These are phyloP conservation scores for Choristoneura fumiferana DNA, from an alignment of 1,140 invertebrate genomes.

Conservation along the genomic window DNA sequence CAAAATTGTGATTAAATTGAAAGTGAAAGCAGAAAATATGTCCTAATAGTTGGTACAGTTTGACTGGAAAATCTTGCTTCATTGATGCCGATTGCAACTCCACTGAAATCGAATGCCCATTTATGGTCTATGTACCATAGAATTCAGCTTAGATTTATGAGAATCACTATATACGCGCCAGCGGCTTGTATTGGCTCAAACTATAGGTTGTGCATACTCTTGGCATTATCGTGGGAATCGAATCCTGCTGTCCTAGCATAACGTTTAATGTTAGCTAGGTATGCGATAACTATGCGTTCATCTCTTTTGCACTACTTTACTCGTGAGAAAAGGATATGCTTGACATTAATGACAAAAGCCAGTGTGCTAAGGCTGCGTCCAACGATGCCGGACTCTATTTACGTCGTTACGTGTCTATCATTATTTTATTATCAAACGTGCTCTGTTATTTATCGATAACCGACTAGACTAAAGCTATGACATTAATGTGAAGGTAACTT, in stretches of 20 bases:
- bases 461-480: conserved; percentile 36
- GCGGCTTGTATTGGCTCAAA: neutral
- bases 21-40: conserved; percentile 10
- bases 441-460: conserved; percentile 40
- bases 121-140: neutral
- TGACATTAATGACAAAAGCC: no score
- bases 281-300: no score
- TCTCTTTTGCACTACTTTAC: no score
- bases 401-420: conserved; percentile 28
- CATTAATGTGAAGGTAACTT: conserved; percentile 51
- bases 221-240: conserved; percentile 12
- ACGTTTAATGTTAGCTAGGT: no score
- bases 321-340: no score
- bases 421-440: conserved; percentile 45
- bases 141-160: conserved; percentile 6
- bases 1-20: neutral
- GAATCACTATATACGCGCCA: neutral
- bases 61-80: neutral
- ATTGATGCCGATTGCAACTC: neutral
- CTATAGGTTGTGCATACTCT: neutral
- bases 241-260: neutral
- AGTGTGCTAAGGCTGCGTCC: neutral
- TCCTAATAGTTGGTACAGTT: neutral
- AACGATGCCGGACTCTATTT: conserved; percentile 14
- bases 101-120: neutral